Evolutionary conservation across 1,140 invertebrate species (phyloP).

Genomic region (Drosophila insularis): DNA sequence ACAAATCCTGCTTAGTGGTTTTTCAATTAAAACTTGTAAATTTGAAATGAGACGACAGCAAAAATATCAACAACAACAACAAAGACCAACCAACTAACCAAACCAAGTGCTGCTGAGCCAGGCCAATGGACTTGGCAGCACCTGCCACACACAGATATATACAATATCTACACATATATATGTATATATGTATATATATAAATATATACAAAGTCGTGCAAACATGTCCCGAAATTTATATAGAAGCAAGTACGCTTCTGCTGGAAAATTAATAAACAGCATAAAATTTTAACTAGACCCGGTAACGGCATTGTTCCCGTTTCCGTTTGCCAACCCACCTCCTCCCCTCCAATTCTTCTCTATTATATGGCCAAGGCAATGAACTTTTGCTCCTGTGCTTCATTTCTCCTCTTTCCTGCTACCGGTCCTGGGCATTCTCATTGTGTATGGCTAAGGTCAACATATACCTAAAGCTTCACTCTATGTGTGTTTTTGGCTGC

Average conservation of each 20-base stretch:
- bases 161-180: too few relatives aligned
- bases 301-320: constrained; percentile 8
- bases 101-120: not conserved
- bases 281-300: constrained; percentile 45
- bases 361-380: constrained; percentile 36
- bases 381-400: constrained; percentile 29
- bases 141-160: constrained; percentile 16
- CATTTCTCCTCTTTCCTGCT: not conserved
- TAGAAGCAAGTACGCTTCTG: constrained; percentile 13
- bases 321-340: not conserved
- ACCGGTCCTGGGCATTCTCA: not conserved
- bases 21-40: constrained; percentile 63
- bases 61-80: not conserved
- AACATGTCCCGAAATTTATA: constrained; percentile 14
- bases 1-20: constrained; percentile 53
- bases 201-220: constrained; percentile 14
- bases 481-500: constrained; percentile 3
- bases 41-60: constrained; percentile 44
- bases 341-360: not conserved
- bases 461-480: constrained; percentile 38
- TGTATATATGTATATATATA: not conserved
- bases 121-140: constrained; percentile 11
- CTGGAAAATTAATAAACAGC: constrained; percentile 52
- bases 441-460: constrained; percentile 39
- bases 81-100: not conserved